phyloP scores from a whole-genome alignment of 2,797 vertebrate genomes.

The Scleropages formosus region DNA sequence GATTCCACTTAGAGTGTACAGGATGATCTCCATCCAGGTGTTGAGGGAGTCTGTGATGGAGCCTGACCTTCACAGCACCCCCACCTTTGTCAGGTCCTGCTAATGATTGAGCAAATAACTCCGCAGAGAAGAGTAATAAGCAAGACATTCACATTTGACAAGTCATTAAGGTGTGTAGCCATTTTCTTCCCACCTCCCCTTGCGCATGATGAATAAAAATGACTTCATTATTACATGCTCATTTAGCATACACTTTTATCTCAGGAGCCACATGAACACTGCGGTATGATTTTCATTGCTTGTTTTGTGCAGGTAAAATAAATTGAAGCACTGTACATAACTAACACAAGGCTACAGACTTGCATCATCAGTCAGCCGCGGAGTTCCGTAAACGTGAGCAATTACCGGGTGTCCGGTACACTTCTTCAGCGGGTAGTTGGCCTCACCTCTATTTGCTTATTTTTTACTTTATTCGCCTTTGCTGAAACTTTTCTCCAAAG shows the following conservation, averaged over 20 bases:
- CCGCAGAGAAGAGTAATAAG: conserved; percentile 40
- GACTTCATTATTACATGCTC: conserved; percentile 38
- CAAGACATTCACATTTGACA: conserved; percentile 42
- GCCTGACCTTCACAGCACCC: conserved; percentile 38
- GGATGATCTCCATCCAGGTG: neutral
- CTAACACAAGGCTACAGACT: conserved; percentile 9
- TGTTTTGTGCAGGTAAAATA: neutral
- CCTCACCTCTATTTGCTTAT: too few species aligned
- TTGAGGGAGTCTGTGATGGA: conserved; percentile 28
- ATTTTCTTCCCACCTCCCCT: neutral
- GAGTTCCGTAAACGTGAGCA: too few species aligned
- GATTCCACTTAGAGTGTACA: neutral
- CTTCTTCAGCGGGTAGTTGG: too few species aligned
- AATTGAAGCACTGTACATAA: neutral
- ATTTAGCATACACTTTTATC: conserved; percentile 33
- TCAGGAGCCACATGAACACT: conserved; percentile 32
- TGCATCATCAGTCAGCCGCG: neutral
- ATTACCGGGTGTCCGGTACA: too few species aligned
- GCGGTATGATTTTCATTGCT: conserved; percentile 6
- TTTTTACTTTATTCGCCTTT: too few species aligned
- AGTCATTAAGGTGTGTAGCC: conserved; percentile 33
- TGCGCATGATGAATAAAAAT: conserved; percentile 25
- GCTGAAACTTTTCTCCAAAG: too few species aligned
- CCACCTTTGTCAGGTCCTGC: conserved; percentile 16
- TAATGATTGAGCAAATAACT: conserved; percentile 42